Evolutionary conservation across 2,797 vertebrate species (phyloP).

Genomic region (Artibeus lituratus): DNA sequence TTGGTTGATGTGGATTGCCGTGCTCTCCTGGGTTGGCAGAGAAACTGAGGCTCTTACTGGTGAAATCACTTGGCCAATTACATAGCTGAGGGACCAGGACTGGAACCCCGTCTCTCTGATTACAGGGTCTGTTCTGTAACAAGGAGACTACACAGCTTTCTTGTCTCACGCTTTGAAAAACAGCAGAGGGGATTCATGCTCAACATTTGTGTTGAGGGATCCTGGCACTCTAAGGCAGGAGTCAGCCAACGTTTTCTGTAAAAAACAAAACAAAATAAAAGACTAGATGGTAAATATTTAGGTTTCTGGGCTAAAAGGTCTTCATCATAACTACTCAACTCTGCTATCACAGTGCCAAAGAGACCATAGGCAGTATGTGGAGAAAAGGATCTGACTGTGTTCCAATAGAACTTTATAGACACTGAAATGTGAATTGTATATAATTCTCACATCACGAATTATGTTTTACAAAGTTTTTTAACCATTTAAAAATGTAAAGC

Average conservation of each 20-base stretch:
- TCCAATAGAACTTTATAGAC: background rate
- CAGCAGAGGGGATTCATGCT: background rate
- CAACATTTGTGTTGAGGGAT: background rate
- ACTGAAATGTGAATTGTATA: background rate
- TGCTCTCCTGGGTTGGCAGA: background rate
- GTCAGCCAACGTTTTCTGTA: background rate
- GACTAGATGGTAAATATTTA: slow-evolving; percentile 17
- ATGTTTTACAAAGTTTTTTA: background rate
- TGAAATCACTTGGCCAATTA: background rate
- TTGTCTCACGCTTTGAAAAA: background rate
- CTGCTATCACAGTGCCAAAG: background rate
- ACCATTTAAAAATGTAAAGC: background rate
- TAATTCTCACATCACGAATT: background rate
- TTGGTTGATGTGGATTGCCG: background rate
- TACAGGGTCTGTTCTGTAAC: background rate
- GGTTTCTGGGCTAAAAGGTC: background rate
- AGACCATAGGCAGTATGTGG: background rate
- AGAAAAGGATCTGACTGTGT: background rate
- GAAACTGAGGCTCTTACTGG: background rate
- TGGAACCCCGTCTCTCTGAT: background rate
- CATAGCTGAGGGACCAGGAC: background rate
- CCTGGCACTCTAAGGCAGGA: background rate
- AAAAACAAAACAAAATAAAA: background rate
- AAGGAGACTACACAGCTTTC: background rate
- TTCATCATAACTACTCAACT: background rate